Base-by-base conservation (phyloP, 2,113 vertebrate species). In the Motacilla tschutschensis region DNA sequence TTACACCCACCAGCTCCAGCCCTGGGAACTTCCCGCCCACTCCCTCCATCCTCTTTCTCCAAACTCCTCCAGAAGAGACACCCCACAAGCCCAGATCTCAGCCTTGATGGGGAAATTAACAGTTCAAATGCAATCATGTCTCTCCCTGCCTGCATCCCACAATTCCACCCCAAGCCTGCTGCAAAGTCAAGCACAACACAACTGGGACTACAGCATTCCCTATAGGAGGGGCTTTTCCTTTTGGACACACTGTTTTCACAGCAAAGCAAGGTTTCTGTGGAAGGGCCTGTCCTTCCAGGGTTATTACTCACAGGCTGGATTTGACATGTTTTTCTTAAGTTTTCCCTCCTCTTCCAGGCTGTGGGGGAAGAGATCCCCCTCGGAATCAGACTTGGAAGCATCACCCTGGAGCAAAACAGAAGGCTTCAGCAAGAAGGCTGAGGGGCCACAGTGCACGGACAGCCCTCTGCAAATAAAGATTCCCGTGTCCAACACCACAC, bases 311-410 rank as follows among this genome's bases (percentile, higher is more conserved):
- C 99, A 94, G 93, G 98, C 96, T 92, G 98, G 97, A 72, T 90
- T 97, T 0, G 97, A 97, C 62, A 98, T 90, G 86, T 98, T 98
- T 95, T 98, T 98, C 96, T 98, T 99, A 94, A 97, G 96, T 91
- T 97, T 96, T 71, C 96, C 95, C 13, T 98, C 95, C n/a, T 99
- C 98, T 93, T 99, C 98, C 96, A 98, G 95, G 86, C 98, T 98
- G 63, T 63, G 97, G 9, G 97, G 95, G 81, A 97, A 98, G 92
- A 98, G 97, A 90, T 98, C 98, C 4, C 97, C 97, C 81, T 99
- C 99, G 0, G 99, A 99, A 82, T 98, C 97, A 0, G 98, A 97
- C 95, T 99, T 98, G 66, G 98, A 99, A 75, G 96, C 97, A 60
- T 99, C 99, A 28, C 98, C 99, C 98, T 99, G 95, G 85, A 95